These are phyloP conservation scores for Pheosia gnoma DNA, from an alignment of 2,888 invertebrate genomes.

Conservation along the genomic window DNA sequence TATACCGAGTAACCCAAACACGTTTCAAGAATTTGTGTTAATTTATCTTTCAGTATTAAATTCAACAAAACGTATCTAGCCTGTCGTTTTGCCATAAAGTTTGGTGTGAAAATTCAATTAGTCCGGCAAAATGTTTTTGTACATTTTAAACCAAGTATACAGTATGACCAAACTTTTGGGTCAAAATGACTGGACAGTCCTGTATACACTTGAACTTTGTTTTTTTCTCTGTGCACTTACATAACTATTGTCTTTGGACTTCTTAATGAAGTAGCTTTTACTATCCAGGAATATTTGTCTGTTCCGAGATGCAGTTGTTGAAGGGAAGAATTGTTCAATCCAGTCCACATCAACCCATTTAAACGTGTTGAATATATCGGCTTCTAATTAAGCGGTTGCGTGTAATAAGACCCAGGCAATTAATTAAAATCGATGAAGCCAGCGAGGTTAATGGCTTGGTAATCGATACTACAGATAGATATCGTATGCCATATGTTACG, in stretches of 20 bases:
- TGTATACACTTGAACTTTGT: too few species aligned
- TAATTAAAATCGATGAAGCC: slow-evolving; percentile 24
- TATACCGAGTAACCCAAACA: not conserved
- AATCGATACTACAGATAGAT: slow-evolving; percentile 21
- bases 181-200: too few species aligned
- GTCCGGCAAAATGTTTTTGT: too few species aligned
- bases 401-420: slow-evolving; percentile 9
- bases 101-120: not conserved
- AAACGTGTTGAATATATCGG: not conserved
- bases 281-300: too few species aligned
- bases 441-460: slow-evolving; percentile 23
- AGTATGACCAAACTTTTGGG: too few species aligned
- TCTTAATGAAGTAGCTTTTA: too few species aligned
- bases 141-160: too few species aligned
- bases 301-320: too few species aligned
- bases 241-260: too few species aligned
- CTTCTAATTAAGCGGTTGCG: slow-evolving; percentile 7
- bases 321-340: too few species aligned
- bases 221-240: too few species aligned
- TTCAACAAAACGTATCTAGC: not conserved
- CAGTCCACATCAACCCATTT: not conserved
- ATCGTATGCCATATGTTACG: not conserved
- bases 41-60: not conserved
- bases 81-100: not conserved
- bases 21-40: not conserved